phyloP scores from a whole-genome alignment of 2,888 invertebrate genomes.

The Blastobasis adustella region DNA sequence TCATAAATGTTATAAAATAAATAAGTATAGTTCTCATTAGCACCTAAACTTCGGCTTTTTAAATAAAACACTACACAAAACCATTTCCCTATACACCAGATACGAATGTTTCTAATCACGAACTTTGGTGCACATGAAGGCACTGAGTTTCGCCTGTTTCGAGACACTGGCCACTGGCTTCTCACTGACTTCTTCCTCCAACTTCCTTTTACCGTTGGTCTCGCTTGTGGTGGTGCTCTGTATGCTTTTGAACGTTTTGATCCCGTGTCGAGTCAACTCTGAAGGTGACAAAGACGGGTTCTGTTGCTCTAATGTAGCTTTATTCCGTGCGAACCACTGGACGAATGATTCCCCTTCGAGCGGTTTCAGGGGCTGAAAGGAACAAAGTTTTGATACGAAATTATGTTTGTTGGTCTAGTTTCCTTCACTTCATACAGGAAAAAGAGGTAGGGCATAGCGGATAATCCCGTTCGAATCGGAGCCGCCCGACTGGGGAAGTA shows the following conservation, averaged over 20 bases:
- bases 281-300: conserved; percentile 67
- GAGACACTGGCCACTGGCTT: conserved; percentile 38
- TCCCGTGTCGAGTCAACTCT: conserved; percentile 73
- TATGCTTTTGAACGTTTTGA: conserved; percentile 64
- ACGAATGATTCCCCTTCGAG: conserved; percentile 69
- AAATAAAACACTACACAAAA: too few relatives aligned
- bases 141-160: conserved; percentile 66
- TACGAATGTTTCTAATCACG: too few relatives aligned
- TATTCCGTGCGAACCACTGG: conserved; percentile 77
- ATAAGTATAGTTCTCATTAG: too few relatives aligned
- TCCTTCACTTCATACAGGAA: too few relatives aligned
- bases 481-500: too few relatives aligned
- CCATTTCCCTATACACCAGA: too few relatives aligned
- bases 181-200: conserved; percentile 38
- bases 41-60: too few relatives aligned
- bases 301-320: conserved; percentile 67
- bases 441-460: too few relatives aligned
- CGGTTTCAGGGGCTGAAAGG: conserved; percentile 46
- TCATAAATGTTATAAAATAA: too few relatives aligned
- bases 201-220: conserved; percentile 45
- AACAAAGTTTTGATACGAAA: background rate
- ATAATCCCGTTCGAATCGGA: too few relatives aligned
- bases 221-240: conserved; percentile 28
- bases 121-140: conserved; percentile 47
- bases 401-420: background rate